Evolutionary conservation across 2,113 vertebrate species (phyloP).

Genomic region (Corvus cornix): DNA sequence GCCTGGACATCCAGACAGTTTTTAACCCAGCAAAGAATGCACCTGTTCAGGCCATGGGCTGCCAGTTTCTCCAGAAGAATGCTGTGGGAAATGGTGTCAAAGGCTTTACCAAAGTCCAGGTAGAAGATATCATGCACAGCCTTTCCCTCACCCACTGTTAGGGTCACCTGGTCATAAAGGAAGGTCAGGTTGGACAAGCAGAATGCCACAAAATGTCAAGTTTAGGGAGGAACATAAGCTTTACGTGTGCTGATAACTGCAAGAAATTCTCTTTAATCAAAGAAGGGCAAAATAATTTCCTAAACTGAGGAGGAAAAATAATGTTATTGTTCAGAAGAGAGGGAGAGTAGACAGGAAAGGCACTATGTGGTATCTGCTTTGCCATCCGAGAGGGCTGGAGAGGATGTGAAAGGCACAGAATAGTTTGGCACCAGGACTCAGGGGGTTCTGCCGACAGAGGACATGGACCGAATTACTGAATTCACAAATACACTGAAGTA

Average conservation of each 20-base stretch:
- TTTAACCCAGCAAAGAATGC: neutral
- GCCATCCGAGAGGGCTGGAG: neutral
- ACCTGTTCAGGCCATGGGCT: neutral
- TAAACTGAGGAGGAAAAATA: neutral
- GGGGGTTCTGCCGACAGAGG: neutral
- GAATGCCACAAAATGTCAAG: neutral
- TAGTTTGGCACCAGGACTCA: neutral
- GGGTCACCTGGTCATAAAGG: neutral
- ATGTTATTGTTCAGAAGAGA: neutral
- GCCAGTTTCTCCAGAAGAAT: neutral
- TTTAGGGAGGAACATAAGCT: neutral
- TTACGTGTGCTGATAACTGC: neutral
- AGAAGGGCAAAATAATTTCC: neutral
- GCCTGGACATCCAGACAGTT: accelerated
- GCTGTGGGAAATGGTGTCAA: neutral
- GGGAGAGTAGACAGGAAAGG: neutral
- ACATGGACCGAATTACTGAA: neutral
- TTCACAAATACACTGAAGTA: neutral
- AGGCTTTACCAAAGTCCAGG: neutral
- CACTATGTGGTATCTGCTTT: neutral
- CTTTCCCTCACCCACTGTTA: neutral
- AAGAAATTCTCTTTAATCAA: neutral
- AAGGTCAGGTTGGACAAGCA: neutral
- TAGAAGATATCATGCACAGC: neutral
- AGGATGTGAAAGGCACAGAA: neutral